Evolutionary conservation across 2,797 vertebrate genomes (phyloP).

Genomic region (Gymnothorax javanicus): DNA sequence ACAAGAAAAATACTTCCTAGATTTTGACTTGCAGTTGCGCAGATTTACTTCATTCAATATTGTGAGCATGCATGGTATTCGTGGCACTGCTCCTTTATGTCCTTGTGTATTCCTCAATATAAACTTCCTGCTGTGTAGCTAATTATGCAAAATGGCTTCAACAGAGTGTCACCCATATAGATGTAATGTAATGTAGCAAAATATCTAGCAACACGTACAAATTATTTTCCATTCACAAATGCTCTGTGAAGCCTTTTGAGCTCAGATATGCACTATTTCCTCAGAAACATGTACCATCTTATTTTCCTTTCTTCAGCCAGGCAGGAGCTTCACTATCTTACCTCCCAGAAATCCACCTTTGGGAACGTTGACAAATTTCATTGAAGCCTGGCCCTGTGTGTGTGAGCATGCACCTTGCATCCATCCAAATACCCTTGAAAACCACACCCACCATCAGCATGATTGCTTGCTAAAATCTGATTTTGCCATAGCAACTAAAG

Average conservation of each 20-base stretch:
- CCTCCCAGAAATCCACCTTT: slow-evolving; percentile 18
- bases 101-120: not conserved
- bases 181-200: not conserved
- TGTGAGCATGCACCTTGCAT: slow-evolving; percentile 38
- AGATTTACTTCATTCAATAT: not conserved
- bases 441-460: slow-evolving; percentile 35
- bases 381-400: slow-evolving; percentile 33
- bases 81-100: not conserved
- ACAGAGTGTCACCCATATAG: too few species aligned
- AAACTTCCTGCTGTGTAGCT: not conserved
- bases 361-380: slow-evolving; percentile 37
- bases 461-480: slow-evolving; percentile 22
- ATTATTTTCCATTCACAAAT: not conserved
- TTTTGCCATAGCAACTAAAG: slow-evolving; percentile 39
- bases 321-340: not conserved
- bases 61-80: too few species aligned
- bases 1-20: too few species aligned
- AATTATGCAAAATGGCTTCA: not conserved
- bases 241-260: too few species aligned
- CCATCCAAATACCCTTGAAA: slow-evolving; percentile 35
- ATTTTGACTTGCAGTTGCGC: too few species aligned
- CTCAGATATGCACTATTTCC: not conserved
- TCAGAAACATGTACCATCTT: not conserved
- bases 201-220: not conserved
- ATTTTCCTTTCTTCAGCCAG: not conserved